Conservation (phyloP, 2,113 vertebrate species). For the Phainopepla nitens region DNA sequence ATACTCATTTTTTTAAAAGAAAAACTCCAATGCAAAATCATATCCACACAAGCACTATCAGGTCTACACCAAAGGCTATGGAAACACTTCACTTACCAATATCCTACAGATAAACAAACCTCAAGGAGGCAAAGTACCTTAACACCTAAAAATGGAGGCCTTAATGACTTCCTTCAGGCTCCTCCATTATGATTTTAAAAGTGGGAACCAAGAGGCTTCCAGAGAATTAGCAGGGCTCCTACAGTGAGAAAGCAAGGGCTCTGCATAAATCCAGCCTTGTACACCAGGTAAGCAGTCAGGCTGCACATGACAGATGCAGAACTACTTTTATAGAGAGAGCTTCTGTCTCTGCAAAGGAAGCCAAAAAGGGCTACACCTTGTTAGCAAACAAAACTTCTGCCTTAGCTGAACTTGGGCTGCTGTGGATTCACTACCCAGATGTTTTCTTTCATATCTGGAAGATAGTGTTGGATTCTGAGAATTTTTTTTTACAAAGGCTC, state of each 20-base stretch:
- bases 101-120: background rate
- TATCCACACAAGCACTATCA: background rate
- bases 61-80: background rate
- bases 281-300: accelerated
- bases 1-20: background rate
- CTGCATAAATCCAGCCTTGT: background rate
- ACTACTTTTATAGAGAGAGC: background rate
- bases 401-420: background rate
- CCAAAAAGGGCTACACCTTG: background rate
- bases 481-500: background rate
- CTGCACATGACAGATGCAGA: background rate
- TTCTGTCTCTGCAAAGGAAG: background rate
- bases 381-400: background rate
- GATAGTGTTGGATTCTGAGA: background rate
- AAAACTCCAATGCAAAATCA: background rate
- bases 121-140: background rate
- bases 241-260: background rate
- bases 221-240: background rate
- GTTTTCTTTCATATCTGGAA: background rate
- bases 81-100: background rate
- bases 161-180: background rate
- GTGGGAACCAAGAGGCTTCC: background rate
- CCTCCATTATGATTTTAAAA: background rate
- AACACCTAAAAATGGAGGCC: background rate
- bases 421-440: background rate